Base-by-base conservation (phyloP, 2,888 invertebrate species). In the Sepioteuthis lessoniana region DNA sequence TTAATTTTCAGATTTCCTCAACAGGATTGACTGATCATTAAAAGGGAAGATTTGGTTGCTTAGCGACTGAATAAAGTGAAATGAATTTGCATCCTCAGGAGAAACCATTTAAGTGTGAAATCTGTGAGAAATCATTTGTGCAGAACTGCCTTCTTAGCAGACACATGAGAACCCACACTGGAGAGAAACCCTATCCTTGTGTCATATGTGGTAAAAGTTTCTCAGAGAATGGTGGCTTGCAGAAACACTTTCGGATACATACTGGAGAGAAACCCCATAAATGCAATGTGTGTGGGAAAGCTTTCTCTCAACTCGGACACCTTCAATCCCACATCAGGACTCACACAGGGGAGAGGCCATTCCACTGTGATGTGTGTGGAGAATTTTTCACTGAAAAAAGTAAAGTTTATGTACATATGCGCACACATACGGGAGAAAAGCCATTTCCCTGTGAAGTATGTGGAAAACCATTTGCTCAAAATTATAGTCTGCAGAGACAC, bases 1-100 rank as follows among this genome's bases (percentile, higher is more conserved):
- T 42, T 90, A 94, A 31, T 38, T 95, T 94, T 91, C 93, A 94
- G 38, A 91, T 94, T 25, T 90, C 93, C 25, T 95, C 94, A 93
- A 93, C 94, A 4, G 60, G 25, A 21, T 10, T 60, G 60, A 31
- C 25, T 31, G 8, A 3, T 60, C 60, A 8, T 60, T 31, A 60
- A 28, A 60, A 28, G 7, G 31, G 25, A 28, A 7, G 31, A 31
- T 60, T 60, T 28, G 60, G 31, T 31, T 60, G 1, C 31, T 28
- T 25, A 31, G 8, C 31, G 10, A 60, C 60, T 31, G 31, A 94
- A 13, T 91, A 93, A 28, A 60, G 90, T 1, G 94, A 94, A 28
- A 93, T 91, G 94, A 42, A 90, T 46, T 93, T 91, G 0, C 94
- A 94, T 46, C 35, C 94, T 1, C 94, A 76, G 16, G 94, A 94